Percentiles rank a stretch among this genome's conserved stretches.
These are phyloP conservation scores for Netelia virgata DNA, from an alignment of 2,888 invertebrate species.

Conservation along the genomic window DNA sequence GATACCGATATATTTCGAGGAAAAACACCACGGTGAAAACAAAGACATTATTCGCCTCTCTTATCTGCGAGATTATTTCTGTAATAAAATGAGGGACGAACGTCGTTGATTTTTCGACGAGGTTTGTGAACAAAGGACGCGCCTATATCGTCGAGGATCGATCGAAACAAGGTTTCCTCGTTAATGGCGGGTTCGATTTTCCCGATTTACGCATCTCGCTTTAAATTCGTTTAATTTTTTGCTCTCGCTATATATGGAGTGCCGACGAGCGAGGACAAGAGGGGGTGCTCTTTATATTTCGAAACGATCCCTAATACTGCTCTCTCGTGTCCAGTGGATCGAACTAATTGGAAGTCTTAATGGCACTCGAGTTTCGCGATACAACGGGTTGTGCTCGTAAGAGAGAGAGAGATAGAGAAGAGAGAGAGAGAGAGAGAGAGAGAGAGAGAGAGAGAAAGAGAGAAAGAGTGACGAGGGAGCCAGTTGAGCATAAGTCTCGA, in stretches of 20 bases:
- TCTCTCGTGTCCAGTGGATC: constrained; percentile 53
- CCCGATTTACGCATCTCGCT: constrained; percentile 36
- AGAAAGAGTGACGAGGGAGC: constrained; percentile 26
- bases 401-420: constrained; percentile 14
- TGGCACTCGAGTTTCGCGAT: constrained; percentile 78
- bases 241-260: constrained; percentile 15
- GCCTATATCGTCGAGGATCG: not conserved
- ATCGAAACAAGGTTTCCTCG: constrained; percentile 75
- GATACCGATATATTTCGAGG: not conserved
- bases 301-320: constrained; percentile 11
- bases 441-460: constrained; percentile 36
- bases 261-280: constrained; percentile 40
- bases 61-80: constrained; percentile 79
- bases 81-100: constrained; percentile 84
- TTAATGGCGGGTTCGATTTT: constrained; percentile 61
- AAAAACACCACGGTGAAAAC: constrained; percentile 82
- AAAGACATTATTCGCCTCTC: constrained; percentile 82
- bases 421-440: constrained; percentile 8
- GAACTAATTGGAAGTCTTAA: constrained; percentile 81
- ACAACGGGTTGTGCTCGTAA: constrained; percentile 67
- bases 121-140: constrained; percentile 62
- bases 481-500: constrained; percentile 50
- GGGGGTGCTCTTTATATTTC: constrained; percentile 17
- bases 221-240: constrained; percentile 50
- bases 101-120: constrained; percentile 75